A percentile compares a stretch with the other conserved stretches of the same genome.
Evolutionary conservation across 2,888 invertebrate genomes (phyloP).

Genomic region (Lucinisca nassula): DNA sequence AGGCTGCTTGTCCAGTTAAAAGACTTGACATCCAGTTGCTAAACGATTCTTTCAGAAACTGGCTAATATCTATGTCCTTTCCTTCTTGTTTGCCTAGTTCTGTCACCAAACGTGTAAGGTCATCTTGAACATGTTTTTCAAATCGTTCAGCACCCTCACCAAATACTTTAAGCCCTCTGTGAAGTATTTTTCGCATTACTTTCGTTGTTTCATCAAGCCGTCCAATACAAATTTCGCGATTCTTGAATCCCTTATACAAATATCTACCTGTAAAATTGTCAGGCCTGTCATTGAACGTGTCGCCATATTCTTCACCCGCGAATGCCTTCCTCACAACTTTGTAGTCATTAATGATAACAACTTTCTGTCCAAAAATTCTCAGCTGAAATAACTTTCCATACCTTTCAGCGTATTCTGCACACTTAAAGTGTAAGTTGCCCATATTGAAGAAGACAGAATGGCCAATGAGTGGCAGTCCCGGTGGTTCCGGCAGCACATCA

Average conservation of each 20-base stretch:
- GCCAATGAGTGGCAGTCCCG: conserved; percentile 20
- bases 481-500: conserved; percentile 31
- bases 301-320: conserved; percentile 10
- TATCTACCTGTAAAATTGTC: conserved; percentile 14
- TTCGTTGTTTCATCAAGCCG: neutral
- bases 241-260: neutral
- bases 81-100: neutral
- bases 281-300: conserved; percentile 17
- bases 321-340: conserved; percentile 26
- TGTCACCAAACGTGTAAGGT: conserved; percentile 19
- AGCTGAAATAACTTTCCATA: conserved; percentile 31
- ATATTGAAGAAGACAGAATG: conserved; percentile 9
- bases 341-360: conserved; percentile 39
- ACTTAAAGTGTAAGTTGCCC: conserved; percentile 25
- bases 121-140: conserved; percentile 20
- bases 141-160: neutral
- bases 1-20: conserved; percentile 11
- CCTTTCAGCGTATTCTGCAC: conserved; percentile 23
- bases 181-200: conserved; percentile 13
- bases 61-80: conserved; percentile 26
- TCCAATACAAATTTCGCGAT: neutral
- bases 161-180: conserved; percentile 12
- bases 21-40: conserved; percentile 37
- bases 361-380: conserved; percentile 17
- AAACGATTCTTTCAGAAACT: conserved; percentile 29